These are phyloP conservation scores for Sturmia bella DNA, from an alignment of 2,888 invertebrate species.

Conservation along the genomic window DNA sequence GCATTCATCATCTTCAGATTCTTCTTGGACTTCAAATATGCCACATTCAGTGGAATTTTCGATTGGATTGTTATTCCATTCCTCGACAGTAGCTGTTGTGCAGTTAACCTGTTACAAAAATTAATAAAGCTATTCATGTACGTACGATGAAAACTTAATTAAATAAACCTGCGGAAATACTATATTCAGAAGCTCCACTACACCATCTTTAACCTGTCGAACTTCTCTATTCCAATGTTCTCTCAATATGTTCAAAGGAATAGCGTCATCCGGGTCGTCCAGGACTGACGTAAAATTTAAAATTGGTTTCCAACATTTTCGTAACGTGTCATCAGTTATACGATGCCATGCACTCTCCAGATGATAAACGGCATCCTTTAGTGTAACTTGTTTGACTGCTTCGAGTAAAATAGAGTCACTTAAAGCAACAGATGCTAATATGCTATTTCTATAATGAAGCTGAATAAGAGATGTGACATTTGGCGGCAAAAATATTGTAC, in stretches of 20 bases:
- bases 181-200: constrained; percentile 9
- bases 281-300: constrained; percentile 18
- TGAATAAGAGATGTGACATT: constrained; percentile 14
- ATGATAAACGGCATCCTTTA: constrained; percentile 16
- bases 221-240: constrained; percentile 23
- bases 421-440: constrained; percentile 25
- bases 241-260: not conserved
- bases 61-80: constrained; percentile 12
- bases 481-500: constrained; percentile 13
- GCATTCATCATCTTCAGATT: constrained; percentile 18
- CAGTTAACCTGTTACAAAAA: constrained; percentile 12
- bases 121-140: not conserved
- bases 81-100: not conserved
- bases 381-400: constrained; percentile 16
- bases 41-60: constrained; percentile 13
- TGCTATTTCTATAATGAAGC: constrained; percentile 25
- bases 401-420: constrained; percentile 13
- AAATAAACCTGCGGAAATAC: constrained; percentile 6
- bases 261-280: constrained; percentile 5
- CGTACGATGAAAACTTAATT: constrained; percentile 2
- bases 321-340: constrained; percentile 4
- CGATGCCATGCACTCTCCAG: too few species aligned
- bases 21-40: constrained; percentile 6
- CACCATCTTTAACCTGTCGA: constrained; percentile 4
- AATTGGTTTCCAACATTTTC: constrained; percentile 19